Percentiles rank a stretch among this genome's conserved stretches.
These are phyloP conservation scores for Eunapius fragilis DNA, from an alignment of 37 sponge, comb jelly and placozoan genomes.

Conservation along the genomic window DNA sequence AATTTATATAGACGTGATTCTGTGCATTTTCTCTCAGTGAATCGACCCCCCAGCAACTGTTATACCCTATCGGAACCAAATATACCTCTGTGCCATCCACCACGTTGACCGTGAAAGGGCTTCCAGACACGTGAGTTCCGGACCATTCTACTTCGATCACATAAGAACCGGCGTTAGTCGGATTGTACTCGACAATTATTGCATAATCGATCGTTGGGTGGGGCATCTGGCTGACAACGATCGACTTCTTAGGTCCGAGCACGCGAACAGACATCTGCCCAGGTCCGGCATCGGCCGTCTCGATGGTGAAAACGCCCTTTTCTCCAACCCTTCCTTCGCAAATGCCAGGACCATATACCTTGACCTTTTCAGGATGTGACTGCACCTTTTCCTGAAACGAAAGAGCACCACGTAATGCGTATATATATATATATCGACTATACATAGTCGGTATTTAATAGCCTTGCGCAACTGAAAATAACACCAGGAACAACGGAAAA, in stretches of 20 bases:
- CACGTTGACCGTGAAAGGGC: background rate
- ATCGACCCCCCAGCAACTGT: too few relatives aligned
- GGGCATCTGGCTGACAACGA: background rate
- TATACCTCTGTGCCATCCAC: background rate
- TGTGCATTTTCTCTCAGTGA: too few relatives aligned
- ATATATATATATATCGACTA: too few relatives aligned
- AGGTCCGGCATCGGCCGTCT: background rate
- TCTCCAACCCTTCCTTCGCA: background rate
- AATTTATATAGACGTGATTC: too few relatives aligned
- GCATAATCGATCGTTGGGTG: background rate
- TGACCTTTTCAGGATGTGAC: background rate
- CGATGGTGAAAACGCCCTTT: background rate
- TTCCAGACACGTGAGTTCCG: background rate
- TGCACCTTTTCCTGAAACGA: background rate
- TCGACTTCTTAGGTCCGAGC: background rate
- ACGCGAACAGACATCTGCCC: background rate
- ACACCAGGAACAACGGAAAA: too few relatives aligned
- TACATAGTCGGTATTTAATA: too few relatives aligned
- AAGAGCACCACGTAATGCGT: too few relatives aligned
- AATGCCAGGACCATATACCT: background rate
- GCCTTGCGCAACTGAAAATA: too few relatives aligned
- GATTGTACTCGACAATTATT: background rate
- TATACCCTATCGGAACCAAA: too few relatives aligned
- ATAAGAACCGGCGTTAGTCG: background rate
- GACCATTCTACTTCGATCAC: background rate